Base-by-base conservation (phyloP, 2,888 invertebrate genomes). In the Mythimna pallens region DNA sequence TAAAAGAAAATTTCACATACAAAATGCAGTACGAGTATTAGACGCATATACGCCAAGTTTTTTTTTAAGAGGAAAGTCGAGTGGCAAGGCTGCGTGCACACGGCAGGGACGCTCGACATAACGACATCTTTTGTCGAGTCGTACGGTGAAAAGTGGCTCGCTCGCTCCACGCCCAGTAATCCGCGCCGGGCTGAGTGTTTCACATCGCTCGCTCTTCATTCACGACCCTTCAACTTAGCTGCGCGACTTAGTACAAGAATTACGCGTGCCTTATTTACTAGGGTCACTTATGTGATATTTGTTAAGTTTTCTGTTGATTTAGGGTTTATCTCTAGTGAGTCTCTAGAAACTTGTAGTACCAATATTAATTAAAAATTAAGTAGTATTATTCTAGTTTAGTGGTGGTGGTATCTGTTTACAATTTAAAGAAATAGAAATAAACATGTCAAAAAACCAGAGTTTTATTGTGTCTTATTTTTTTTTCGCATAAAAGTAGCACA, bases 61-160 rank as follows among this genome's bases (percentile, higher is more conserved):
- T 85, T 55, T 82, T 85, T 85, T 79, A 85, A 86, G 88, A 85
- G 86, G 84, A 72, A 83, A 71, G 79, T 87, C 75, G 71, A 88
- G 82, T 81, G 83, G 81, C 65, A 75, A 73, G 73, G 78, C 87
- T 74, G 84, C 74, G 80, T 87, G 86, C 81, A 81, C 84, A 86
- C 78, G 78, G 73, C 68, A 71, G 79, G 78, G 78, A 79, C 83
- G 87, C 86, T 87, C 86, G 83, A 81, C 87, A 89, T 91, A 92
- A 93, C 92, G 93, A 92, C 91, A 92, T 93, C 93, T 94, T 94
- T 94, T 94, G 93, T 93, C 89, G 86, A 87, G 66, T 82, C 75
- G 83, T 62, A 85, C 80, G 85, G 85, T 84, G 81, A 76, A 80
- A 86, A 87, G 88, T 86, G 88, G 88, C 87, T 87, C 85, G 80